These are phyloP conservation scores for Miniopterus natalensis DNA, from an alignment of 2,113 vertebrate genomes.

Conservation along the genomic window DNA sequence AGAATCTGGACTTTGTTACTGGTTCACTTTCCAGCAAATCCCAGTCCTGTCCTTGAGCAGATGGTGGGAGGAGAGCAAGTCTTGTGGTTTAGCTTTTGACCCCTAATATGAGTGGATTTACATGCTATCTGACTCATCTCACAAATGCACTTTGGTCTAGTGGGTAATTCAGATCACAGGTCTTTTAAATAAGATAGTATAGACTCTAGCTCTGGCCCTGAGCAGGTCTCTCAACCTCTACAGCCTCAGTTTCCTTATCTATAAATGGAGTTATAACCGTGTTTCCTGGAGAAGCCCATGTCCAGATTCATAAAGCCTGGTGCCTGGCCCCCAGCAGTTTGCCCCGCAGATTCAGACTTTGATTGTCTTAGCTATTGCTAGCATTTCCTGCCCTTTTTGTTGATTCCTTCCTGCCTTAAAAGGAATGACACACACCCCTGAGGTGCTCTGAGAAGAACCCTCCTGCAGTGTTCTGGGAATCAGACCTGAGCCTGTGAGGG, in stretches of 20 bases:
- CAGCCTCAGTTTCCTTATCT: background rate
- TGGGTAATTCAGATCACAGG: background rate
- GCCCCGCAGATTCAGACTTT: background rate
- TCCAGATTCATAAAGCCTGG: background rate
- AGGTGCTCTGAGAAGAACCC: background rate
- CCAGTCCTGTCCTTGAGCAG: background rate
- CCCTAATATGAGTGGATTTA: accelerated
- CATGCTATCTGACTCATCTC: accelerated
- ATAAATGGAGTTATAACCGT: background rate
- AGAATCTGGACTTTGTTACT: background rate
- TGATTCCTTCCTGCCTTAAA: background rate
- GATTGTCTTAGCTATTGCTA: background rate
- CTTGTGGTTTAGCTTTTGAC: no score
- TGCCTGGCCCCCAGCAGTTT: background rate
- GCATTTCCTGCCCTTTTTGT: background rate
- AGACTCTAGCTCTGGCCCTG: background rate
- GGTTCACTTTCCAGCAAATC: background rate
- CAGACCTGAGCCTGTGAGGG: background rate
- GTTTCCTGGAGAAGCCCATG: background rate
- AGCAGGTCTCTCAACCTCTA: background rate
- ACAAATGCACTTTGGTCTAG: background rate
- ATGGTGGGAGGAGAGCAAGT: background rate
- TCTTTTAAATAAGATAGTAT: background rate
- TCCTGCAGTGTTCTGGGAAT: background rate
- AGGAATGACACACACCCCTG: background rate